Base-by-base conservation (phyloP, 2,113 vertebrate genomes). In the Motacilla alba region DNA sequence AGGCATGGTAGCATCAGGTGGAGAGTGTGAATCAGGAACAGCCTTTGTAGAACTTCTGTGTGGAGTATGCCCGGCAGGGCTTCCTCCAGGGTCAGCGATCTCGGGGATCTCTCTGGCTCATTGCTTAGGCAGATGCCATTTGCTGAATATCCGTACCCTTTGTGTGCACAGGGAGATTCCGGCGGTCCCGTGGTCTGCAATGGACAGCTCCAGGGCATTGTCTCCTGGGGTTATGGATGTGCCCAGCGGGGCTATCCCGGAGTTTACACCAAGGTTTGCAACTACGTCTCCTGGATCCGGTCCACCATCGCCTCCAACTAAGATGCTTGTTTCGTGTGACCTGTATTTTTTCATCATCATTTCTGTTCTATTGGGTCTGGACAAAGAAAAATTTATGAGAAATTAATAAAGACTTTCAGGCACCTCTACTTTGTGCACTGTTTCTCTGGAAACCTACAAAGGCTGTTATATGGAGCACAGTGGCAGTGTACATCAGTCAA, bases 161-260 rank as follows among this genome's bases (percentile, higher is more conserved):
- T 72, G 6, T 70, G 72, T 16, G 10, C 66, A 30, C 97, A 99
- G 98, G 98, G 96, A 31, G 98, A 99, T 97, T 98, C 98, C 1
- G 98, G 98, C 18, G 98, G 98, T 35, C 99, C 98, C 14, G 97
- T 99, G 41, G 98, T 98, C 59, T 99, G 98, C 77, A 97, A 97
- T 1, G 95, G 94, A 30, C 4, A 94, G 95, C 98, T 99, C 85
- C 99, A 99, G 92, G 98, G 98, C 85, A 94, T 99, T 33, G 98
- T 99, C 89, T 99, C 98, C 85, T 99, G 99, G 99, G 99, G 99
- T 50, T 93, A 97, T 1, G 98, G 98, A 73, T 99, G 99, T 46
- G 98, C 98, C 11, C 85, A 93, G 91, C 96, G 4, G 74, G 98
- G 98, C 95, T 97, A 86, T 30, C 98, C 98, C 2, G 98, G 98